Conservation (phyloP, 1,140 invertebrate species). For the Nylanderia fulva region DNA sequence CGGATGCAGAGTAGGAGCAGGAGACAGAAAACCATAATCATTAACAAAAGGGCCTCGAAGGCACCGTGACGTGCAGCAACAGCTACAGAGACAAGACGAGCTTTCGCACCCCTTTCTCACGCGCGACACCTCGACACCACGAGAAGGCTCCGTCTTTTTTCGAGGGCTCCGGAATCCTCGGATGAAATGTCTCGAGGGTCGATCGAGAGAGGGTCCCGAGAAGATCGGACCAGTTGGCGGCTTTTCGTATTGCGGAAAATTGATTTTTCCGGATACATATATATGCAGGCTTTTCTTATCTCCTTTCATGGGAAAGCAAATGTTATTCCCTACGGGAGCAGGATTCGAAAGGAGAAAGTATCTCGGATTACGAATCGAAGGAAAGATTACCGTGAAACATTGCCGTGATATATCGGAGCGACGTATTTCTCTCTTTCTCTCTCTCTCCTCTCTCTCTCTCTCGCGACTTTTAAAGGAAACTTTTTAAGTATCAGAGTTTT, state of each 20-base stretch:
- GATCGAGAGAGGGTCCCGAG: constrained; percentile 28
- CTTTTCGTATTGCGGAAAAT: constrained; percentile 51
- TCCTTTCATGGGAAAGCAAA: neutral
- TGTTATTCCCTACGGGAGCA: neutral
- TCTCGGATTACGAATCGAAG: neutral
- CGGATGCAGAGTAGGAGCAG: constrained; percentile 47
- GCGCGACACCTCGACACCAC: constrained; percentile 63
- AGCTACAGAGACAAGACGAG: constrained; percentile 65
- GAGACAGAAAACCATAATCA: constrained; percentile 74
- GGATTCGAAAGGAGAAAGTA: neutral
- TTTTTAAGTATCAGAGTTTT: neutral
- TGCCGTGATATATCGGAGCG: neutral
- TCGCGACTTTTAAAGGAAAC: neutral
- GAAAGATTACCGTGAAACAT: neutral
- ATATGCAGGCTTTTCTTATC: neutral
- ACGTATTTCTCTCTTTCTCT: neutral
- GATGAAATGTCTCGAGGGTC: constrained; percentile 36
- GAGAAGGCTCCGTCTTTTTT: constrained; percentile 58
- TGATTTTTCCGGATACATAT: constrained; percentile 33
- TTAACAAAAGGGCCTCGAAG: constrained; percentile 65
- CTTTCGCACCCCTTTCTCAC: constrained; percentile 75
- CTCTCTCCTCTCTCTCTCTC: too few relatives aligned
- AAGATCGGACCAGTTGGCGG: constrained; percentile 47
- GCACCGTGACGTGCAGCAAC: constrained; percentile 62
- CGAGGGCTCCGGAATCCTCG: constrained; percentile 49